A percentile compares a stretch with the other conserved stretches of the same genome.
Conservation (phyloP, 2,797 vertebrate species). For the Enteromius mattozi region DNA sequence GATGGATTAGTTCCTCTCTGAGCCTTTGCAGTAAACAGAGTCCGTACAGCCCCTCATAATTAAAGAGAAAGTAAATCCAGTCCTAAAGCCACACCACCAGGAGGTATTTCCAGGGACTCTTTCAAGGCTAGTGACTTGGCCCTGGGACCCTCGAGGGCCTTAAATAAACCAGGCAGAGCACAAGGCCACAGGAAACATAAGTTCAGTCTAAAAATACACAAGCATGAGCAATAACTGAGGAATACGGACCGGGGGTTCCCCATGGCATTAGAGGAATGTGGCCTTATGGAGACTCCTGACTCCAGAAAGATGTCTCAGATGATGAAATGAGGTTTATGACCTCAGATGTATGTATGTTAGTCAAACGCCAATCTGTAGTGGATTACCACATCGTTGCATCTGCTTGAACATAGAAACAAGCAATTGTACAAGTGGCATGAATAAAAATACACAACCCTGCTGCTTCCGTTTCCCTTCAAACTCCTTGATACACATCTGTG, state of each 20-base stretch:
- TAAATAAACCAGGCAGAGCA: conserved; percentile 51
- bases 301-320: not conserved
- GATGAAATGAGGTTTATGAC: conserved; percentile 11
- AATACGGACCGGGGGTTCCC: conserved; percentile 32
- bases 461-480: conserved; percentile 6
- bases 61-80: conserved; percentile 50
- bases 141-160: conserved; percentile 12
- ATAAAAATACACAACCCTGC: not conserved
- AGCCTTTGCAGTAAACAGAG: conserved; percentile 56
- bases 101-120: conserved; percentile 38
- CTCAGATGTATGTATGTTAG: not conserved
- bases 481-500: conserved; percentile 4
- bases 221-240: conserved; percentile 40
- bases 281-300: conserved; percentile 2
- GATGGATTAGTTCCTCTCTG: conserved; percentile 55
- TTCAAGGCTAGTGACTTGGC: conserved; percentile 24
- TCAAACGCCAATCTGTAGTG: not conserved
- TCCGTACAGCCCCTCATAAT: conserved; percentile 41
- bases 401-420: conserved; percentile 12
- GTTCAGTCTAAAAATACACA: conserved; percentile 55
- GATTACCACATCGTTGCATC: not conserved
- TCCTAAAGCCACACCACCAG: conserved; percentile 26
- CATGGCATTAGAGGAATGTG: conserved; percentile 50
- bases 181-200: conserved; percentile 47
- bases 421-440: not conserved